A percentile compares a stretch with the other conserved stretches of the same genome.
Conservation (phyloP, 2,113 vertebrate species). For the Epinephelus lanceolatus region DNA sequence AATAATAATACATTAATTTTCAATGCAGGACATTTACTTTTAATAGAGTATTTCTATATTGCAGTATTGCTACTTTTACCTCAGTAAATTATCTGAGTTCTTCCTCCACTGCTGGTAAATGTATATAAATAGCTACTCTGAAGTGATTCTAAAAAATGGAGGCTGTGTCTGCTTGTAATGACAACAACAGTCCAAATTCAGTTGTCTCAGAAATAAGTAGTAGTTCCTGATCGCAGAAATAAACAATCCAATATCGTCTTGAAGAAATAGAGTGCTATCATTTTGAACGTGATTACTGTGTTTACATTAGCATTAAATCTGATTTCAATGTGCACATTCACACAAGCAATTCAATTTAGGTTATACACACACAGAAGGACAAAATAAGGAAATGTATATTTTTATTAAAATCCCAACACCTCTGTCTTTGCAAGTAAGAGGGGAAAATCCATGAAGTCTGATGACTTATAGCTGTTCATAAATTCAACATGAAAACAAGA, state of each 20-base stretch:
- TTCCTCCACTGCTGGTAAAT: not conserved
- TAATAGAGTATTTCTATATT: not conserved
- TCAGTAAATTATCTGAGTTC: not conserved
- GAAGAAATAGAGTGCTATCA: too few species aligned
- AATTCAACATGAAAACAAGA: conserved; percentile 28
- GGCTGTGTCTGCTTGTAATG: too few species aligned
- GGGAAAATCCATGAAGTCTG: not conserved
- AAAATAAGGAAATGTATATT: not conserved
- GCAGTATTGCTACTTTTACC: not conserved
- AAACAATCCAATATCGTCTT: too few species aligned
- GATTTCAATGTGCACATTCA: not conserved
- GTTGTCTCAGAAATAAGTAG: too few species aligned
- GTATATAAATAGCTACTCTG: not conserved
- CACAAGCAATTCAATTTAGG: not conserved
- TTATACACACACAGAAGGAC: not conserved
- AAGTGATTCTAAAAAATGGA: too few species aligned
- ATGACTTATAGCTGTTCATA: conserved; percentile 6
- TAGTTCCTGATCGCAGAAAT: too few species aligned
- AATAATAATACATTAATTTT: not conserved
- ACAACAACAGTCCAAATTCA: too few species aligned
- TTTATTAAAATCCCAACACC: not conserved
- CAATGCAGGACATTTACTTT: not conserved
- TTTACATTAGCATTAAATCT: not conserved
- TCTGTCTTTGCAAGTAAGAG: not conserved
- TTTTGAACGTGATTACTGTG: too few species aligned